Evolutionary conservation across 2,113 vertebrate genomes (phyloP).

Genomic region (Mormyrus lacerda): DNA sequence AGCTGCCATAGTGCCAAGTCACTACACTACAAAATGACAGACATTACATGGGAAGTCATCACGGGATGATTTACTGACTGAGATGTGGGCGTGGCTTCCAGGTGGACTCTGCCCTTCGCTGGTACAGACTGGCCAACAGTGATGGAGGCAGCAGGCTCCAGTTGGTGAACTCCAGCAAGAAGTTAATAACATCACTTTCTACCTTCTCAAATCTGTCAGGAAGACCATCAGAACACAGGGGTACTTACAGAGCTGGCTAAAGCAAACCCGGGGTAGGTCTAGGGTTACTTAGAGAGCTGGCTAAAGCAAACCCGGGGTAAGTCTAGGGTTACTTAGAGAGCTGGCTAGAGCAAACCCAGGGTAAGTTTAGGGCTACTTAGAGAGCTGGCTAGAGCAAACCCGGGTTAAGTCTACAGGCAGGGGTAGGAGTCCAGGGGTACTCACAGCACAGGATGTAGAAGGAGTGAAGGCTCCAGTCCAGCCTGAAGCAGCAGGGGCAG

Average conservation of each 20-base stretch:
- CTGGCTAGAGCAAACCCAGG: no score
- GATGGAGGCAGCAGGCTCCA: slow-evolving; percentile 64
- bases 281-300: no score
- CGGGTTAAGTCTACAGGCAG: not conserved
- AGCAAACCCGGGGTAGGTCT: not conserved
- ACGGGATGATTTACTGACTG: slow-evolving; percentile 49
- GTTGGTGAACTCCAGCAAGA: slow-evolving; percentile 75
- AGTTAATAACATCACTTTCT: slow-evolving; percentile 57
- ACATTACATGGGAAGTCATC: not conserved
- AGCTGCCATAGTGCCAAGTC: not conserved
- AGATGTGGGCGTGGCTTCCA: slow-evolving; percentile 56
- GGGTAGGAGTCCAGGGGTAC: slow-evolving; percentile 24
- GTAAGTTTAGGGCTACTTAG: not conserved
- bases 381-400: not conserved
- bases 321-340: no score
- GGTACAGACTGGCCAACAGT: slow-evolving; percentile 56
- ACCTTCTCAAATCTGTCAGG: slow-evolving; percentile 56
- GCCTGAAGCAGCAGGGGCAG: slow-evolving; percentile 74
- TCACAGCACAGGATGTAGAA: slow-evolving; percentile 68
- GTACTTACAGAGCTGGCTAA: not conserved
- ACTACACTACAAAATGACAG: not conserved
- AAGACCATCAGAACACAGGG: not conserved
- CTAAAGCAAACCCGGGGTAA: no score
- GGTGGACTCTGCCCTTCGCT: slow-evolving; percentile 45
- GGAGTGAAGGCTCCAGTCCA: slow-evolving; percentile 70